phyloP scores from a whole-genome alignment of 1,140 invertebrate genomes.

The Drosophila chauvacae region DNA sequence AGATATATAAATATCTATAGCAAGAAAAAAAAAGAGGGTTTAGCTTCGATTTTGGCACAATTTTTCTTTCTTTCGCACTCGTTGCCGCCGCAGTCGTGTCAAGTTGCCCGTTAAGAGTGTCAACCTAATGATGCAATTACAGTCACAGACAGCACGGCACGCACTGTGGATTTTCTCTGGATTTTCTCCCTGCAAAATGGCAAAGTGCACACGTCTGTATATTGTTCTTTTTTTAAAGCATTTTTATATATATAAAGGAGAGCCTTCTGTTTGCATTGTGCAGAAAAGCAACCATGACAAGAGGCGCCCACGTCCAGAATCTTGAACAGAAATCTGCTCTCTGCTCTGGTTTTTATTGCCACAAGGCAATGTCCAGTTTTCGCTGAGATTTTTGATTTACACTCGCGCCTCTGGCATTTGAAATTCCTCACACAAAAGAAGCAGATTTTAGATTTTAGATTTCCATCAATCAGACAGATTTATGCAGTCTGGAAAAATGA shows the following conservation, averaged over 20 bases:
- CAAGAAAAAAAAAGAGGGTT: no score
- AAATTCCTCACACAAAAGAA: background rate
- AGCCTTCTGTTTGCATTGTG: slow-evolving; percentile 32
- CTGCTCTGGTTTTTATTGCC: slow-evolving; percentile 25
- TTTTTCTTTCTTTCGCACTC: slow-evolving; percentile 34
- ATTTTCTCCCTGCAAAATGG: slow-evolving; percentile 7
- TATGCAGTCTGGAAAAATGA: slow-evolving; percentile 12
- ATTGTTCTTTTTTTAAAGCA: slow-evolving; percentile 9
- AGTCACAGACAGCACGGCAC: slow-evolving; percentile 13
- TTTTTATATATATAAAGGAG: slow-evolving; percentile 8
- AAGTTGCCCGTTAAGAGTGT: slow-evolving; percentile 59
- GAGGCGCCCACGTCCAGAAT: slow-evolving; percentile 16
- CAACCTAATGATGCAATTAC: slow-evolving; percentile 70
- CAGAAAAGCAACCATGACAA: slow-evolving; percentile 1
- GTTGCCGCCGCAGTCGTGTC: slow-evolving; percentile 46
- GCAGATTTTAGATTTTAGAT: slow-evolving; percentile 3
- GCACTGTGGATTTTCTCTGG: slow-evolving; percentile 12
- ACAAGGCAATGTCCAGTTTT: background rate
- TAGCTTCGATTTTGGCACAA: slow-evolving; percentile 10
- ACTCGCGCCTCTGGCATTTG: slow-evolving; percentile 19
- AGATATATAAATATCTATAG: background rate
- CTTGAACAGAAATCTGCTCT: slow-evolving; percentile 24
- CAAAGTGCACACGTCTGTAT: slow-evolving; percentile 32
- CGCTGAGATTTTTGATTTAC: slow-evolving; percentile 29
- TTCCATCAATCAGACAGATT: slow-evolving; percentile 25